A percentile compares a stretch with the other conserved stretches of the same genome.
Evolutionary conservation across 2,888 invertebrate species (phyloP).

Genomic region (Dione juno): DNA sequence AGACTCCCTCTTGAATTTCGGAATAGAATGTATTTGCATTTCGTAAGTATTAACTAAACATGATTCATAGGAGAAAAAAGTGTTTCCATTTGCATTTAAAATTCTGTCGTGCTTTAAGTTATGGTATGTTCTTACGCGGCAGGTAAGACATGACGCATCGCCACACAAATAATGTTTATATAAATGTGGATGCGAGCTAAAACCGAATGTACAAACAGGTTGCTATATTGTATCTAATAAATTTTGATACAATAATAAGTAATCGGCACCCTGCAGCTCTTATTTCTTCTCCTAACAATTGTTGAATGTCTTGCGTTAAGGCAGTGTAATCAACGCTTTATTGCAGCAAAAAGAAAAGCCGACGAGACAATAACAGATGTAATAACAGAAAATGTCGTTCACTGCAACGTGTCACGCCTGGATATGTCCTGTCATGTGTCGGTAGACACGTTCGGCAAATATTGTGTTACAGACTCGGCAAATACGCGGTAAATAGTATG

Average conservation of each 20-base stretch:
- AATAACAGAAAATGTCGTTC: slow-evolving; percentile 72
- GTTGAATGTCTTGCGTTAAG: slow-evolving; percentile 60
- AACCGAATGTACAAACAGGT: slow-evolving; percentile 1
- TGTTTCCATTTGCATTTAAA: slow-evolving; percentile 44
- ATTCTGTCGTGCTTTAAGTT: slow-evolving; percentile 40
- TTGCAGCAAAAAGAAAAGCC: slow-evolving; percentile 74
- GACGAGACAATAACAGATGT: slow-evolving; percentile 73
- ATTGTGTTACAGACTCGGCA: slow-evolving; percentile 76
- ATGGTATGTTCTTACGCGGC: slow-evolving; percentile 38
- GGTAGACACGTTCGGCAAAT: slow-evolving; percentile 81
- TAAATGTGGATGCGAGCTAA: slow-evolving; percentile 19
- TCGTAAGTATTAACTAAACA: slow-evolving; percentile 61
- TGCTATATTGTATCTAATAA: slow-evolving; percentile 13
- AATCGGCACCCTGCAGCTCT: slow-evolving; percentile 70
- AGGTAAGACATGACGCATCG: slow-evolving; percentile 33
- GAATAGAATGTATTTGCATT: slow-evolving; percentile 69
- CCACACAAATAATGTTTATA: slow-evolving; percentile 27
- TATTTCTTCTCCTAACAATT: slow-evolving; percentile 60
- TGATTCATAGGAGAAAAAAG: slow-evolving; percentile 44
- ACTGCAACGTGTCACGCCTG: slow-evolving; percentile 75
- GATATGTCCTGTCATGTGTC: slow-evolving; percentile 77
- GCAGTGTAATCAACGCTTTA: slow-evolving; percentile 77
- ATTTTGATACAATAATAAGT: slow-evolving; percentile 51
- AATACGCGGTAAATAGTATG: slow-evolving; percentile 72
- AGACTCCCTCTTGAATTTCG: slow-evolving; percentile 71